Evolutionary conservation across 2,797 vertebrate genomes (phyloP), one percentile per base, ranked within the genome.

Genomic region (Saxicola maurus): DNA sequence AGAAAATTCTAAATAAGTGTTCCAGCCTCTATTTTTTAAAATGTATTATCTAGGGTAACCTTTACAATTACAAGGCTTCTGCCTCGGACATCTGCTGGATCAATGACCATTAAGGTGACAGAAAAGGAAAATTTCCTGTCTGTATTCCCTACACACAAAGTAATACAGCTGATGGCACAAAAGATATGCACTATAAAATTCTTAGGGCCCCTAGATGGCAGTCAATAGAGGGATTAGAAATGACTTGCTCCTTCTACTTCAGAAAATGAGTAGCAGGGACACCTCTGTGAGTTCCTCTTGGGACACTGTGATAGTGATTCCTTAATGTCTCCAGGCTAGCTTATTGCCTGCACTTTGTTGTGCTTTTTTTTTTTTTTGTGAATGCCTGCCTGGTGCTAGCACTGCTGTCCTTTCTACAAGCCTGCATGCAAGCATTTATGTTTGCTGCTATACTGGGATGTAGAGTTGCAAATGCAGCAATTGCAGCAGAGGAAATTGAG

Each of bases 151-250:
- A 20, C 9, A 43, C 40, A 62, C 33, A 62, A 68, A 76, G 61
- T 65, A 87, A 82, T 48, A 51, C 48, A 80, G 42, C n/a, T 89
- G 86, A 68, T 86, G 33, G 65, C 31, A 91, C 27, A 65, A 61
- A 90, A 90, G 78, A 88, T 77, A 93, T 48, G 42, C 69, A 61
- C 66, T 78, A 89, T 77, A 83, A 87, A 90, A 91, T 86, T 87
- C 82, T 60, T 72, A 83, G 76, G 11, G 86, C 93, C 93, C 90
- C 95, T 95, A 95, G 94, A 90, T 95, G 93, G 95, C 94, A 95
- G 93, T 92, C 94, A 94, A 89, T 92, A 71, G 79, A 95, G 95
- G 79, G 82, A 82, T 95, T 93, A 93, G 86, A 72, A 95, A 75
- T 82, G 0, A 45, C 51, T 92, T 90, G 65, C 62, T 55, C 66